These are phyloP conservation scores for Euborellia annulipes DNA, from an alignment of 1,140 invertebrate species.

Conservation along the genomic window DNA sequence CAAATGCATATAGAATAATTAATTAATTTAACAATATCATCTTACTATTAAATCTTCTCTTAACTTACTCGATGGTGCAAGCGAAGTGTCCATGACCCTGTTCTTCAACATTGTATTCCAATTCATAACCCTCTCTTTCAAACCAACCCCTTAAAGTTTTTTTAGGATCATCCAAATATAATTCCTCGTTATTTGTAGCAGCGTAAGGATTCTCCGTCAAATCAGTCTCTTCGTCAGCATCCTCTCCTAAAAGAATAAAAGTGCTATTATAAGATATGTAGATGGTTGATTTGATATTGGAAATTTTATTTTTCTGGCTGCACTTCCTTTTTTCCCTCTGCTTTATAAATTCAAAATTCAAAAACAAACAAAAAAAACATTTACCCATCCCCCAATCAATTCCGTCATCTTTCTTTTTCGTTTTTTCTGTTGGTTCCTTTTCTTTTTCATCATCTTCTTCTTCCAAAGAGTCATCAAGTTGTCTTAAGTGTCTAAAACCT, in stretches of 20 bases:
- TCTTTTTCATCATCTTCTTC: conserved; percentile 29
- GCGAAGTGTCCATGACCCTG: conserved; percentile 62
- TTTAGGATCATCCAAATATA: conserved; percentile 88
- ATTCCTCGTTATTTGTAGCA: conserved; percentile 60
- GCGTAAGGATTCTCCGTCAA: conserved; percentile 71
- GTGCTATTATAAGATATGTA: conserved; percentile 2
- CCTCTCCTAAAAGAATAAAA: conserved; percentile 40
- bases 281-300: not conserved
- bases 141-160: conserved; percentile 88
- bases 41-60: not conserved
- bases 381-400: conserved; percentile 83
- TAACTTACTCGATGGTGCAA: conserved; percentile 41
- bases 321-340: not conserved
- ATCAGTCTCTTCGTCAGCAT: conserved; percentile 75
- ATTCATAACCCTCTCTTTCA: conserved; percentile 77
- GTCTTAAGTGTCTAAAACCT: conserved; percentile 54
- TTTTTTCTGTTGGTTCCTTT: conserved; percentile 27
- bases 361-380: conserved; percentile 11
- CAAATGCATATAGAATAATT: conserved; percentile 2
- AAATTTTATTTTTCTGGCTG: not conserved
- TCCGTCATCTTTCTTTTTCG: conserved; percentile 45
- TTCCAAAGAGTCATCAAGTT: conserved; percentile 29
- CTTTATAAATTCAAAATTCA: not conserved
- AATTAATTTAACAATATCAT: not conserved
- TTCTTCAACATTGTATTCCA: conserved; percentile 73